Base-by-base conservation (phyloP, 2,113 vertebrate genomes). In the Apeltes quadracus region DNA sequence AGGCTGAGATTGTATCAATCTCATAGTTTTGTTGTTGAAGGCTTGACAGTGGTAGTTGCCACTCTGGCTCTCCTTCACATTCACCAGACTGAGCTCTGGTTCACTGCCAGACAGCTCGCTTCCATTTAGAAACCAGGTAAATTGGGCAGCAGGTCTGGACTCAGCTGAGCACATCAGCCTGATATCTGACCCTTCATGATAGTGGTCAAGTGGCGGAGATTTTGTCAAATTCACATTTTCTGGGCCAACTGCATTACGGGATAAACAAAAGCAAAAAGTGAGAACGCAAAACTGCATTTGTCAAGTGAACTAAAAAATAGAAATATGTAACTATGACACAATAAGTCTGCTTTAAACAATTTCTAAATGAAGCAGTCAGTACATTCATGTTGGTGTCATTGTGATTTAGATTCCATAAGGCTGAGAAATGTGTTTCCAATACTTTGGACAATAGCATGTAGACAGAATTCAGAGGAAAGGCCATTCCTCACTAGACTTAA, bases 11-110 rank as follows among this genome's bases (percentile, higher is more conserved):
- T 27, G 69, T 9, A 54, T 73, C 51, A 1, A 6, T 57, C 44
- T 79, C 61, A 75, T 34, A 4, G 58, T 89, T 82, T n/a, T 68
- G 44, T 2, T 76, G 65, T 91, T 91, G 44, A 75, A 56, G 34
- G 75, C 80, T 29, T 15, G 43, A 71, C 89, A 90, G 75, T 51
- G 82, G 75, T 91, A 86, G 56, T 23, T 61, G 25, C 87, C 87
- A 56, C 66, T 85, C 25, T 88, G 71, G 65, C 3, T 76, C 62
- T 11, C 27, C 77, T 91, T 76, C 62, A 89, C 54, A 38, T 88
- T 82, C 9, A 25, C 39, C 77, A 89, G 69, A 7, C 3, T 76
- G 48, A 91, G 70, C 46, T 82, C 63, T 68, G 63, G 50, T 29
- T 78, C 84, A 12, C 57, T 39, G 48, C 32, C 18, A 76, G 29